phyloP scores from a whole-genome alignment of 2,113 vertebrate genomes.

The Carassius gibelio region DNA sequence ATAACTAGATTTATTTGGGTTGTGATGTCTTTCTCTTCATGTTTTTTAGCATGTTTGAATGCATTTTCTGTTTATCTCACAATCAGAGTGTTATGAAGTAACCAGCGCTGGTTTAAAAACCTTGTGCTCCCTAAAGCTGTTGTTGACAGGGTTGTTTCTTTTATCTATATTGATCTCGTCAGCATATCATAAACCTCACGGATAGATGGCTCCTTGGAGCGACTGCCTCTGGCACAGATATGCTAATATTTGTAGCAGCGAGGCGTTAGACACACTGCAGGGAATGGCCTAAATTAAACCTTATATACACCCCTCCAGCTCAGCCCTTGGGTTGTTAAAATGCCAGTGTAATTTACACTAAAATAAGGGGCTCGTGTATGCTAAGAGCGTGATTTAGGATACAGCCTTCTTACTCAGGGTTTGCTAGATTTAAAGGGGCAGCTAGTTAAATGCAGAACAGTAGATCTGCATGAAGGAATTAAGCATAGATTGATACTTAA shows the following conservation, averaged over 20 bases:
- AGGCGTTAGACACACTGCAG: constrained; percentile 4
- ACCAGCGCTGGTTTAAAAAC: neutral
- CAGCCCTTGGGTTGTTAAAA: constrained; percentile 6
- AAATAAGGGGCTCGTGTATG: neutral
- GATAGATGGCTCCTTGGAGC: neutral
- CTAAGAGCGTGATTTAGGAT: neutral
- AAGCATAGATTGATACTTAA: neutral
- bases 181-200: neutral
- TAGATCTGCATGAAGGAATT: neutral
- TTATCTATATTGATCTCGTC: constrained; percentile 4
- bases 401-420: neutral
- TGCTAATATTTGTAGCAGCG: constrained; percentile 19
- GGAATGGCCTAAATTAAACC: constrained; percentile 11
- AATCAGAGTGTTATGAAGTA: neutral
- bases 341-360: neutral
- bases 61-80: neutral
- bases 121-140: constrained; percentile 17
- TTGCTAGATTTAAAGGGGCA: neutral
- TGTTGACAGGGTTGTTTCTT: constrained; percentile 12
- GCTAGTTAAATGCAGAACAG: neutral
- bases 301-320: constrained; percentile 4
- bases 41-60: neutral
- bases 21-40: constrained; percentile 1
- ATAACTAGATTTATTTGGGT: neutral
- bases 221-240: constrained; percentile 15